Conservation (phyloP, 2,113 vertebrate species). For the Archocentrus centrarchus region DNA sequence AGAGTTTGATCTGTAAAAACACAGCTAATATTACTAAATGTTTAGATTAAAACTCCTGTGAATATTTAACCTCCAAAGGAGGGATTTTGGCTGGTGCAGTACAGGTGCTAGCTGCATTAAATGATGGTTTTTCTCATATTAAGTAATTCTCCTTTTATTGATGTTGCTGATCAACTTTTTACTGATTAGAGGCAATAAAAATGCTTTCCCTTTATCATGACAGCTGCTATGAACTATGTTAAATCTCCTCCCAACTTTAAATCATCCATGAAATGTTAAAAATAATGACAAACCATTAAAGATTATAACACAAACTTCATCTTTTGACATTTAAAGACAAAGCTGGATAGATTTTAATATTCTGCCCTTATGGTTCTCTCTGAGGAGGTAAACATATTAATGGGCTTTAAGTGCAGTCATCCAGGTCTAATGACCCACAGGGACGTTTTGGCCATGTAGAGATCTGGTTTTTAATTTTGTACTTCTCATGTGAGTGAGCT, state of each 20-base stretch:
- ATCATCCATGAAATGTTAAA: neutral
- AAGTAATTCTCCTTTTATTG: neutral
- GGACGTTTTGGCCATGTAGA: neutral
- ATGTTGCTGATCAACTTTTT: neutral
- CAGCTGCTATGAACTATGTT: too few relatives aligned
- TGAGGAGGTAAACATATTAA: neutral
- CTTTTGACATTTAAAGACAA: neutral
- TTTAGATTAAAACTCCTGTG: neutral
- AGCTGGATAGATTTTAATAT: neutral
- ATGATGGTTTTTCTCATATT: neutral
- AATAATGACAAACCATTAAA: neutral
- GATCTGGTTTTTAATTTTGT: neutral
- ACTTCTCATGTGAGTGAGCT: neutral
- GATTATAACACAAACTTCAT: neutral
- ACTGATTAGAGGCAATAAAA: neutral
- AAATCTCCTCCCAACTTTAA: neutral
- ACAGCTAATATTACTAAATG: neutral
- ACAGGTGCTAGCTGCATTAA: neutral
- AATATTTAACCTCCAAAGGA: neutral
- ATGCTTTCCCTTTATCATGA: neutral
- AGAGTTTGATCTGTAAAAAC: neutral
- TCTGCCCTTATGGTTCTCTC: neutral
- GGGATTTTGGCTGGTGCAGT: neutral
- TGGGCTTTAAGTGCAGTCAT: neutral
- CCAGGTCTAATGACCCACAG: neutral